Evolutionary conservation across 1,140 invertebrate species (phyloP), one percentile per base, ranked within the genome.

Genomic region (Zaprionus gabonicus): DNA sequence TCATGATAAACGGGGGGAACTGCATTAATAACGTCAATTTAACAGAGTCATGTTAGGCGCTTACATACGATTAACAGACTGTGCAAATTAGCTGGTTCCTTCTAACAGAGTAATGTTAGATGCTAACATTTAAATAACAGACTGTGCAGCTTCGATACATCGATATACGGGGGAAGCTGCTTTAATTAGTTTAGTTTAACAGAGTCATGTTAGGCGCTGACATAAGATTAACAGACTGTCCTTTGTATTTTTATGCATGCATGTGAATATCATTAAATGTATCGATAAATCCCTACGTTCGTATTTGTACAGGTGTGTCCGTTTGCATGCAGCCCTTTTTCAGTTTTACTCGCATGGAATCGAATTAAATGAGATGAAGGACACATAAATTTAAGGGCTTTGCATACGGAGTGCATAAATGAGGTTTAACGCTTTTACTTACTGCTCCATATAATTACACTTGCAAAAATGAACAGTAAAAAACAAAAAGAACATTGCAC

Each of bases 401-500:
- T 69, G 66, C 66, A 55, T 70, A 68, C 56, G 71, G 36, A 51
- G 59, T 75, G 71, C 81, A 90, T 88, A 88, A 90, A 90, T 59
- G 80, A 85, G 80, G 67, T 59, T 90, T 73, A 69, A 76, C 67
- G 41, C 76, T 68, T 51, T 82, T 63, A 70, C 68, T 73, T 70
- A 68, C 64, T 76, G 59, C 60, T 62, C 67, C 78, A 85, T 62
- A 90, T 88, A 88, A 88, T 88, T 88, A 88, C 85, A 88, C 78
- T 88, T 90, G 70, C 76, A 80, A 74, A 82, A 88, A 85, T 85
- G 58, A 82, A 76, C 72, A 84, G 81, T 44, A 65, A 75, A 81
- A 76, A 73, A 59, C 17, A 58, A 34, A 13, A 36, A 58, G 15
- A 38, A 58, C 13, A 38, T 27, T 58, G 28, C 23, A 28, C 23